Evolutionary conservation across 2,888 invertebrate species (phyloP), one percentile per base, ranked within the genome.

Genomic region (Scaptomyza flava): DNA sequence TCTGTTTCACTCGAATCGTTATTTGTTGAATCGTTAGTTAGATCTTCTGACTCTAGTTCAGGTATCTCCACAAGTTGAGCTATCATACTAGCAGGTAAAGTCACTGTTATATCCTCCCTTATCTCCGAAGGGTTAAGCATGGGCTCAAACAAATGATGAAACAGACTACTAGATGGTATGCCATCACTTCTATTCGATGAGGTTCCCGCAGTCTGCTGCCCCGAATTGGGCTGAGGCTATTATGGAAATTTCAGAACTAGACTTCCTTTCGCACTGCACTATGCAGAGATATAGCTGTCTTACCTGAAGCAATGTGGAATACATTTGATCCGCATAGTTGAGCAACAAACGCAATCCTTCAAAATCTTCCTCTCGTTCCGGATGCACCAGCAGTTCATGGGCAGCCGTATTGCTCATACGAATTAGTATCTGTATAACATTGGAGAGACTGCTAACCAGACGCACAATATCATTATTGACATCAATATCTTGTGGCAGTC

Each of bases 321-420:
- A 72, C 77, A 77, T 74, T 27, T 63, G 77, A 52, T 77, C 73
- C 5, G 74, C 73, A 45, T 74, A 77, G 34, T 63, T 68, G 20
- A 74, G 54, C 47, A 74, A 41, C 50, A 53, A 11, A 0, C 68
- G 63, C 5, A 74, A 34, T 4, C 67, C 68, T 38, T 74, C 72
- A 12, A 58, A 72, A 1, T 68, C 63, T 45, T 68, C 53, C n/a
- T 60, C 73, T 0, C 68, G 72, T 6, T 77, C 77, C 0, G 74
- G 74, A 72, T 77, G 73, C 38, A 30, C 53, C 0, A 56, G 53
- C 36, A 77, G 27, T 27, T 74, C 73, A 27, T 53, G 47, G 1
- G 73, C 66, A 23, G 77, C 74, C 14, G 46, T 68, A 46, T 59
- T 72, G 12, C 68, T 77, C 68, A 75, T 72, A 5, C 78, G 53